Percentiles rank a stretch among this genome's conserved stretches.
phyloP scores from a whole-genome alignment of 2,113 vertebrate genomes.

The Cepphus grylle region DNA sequence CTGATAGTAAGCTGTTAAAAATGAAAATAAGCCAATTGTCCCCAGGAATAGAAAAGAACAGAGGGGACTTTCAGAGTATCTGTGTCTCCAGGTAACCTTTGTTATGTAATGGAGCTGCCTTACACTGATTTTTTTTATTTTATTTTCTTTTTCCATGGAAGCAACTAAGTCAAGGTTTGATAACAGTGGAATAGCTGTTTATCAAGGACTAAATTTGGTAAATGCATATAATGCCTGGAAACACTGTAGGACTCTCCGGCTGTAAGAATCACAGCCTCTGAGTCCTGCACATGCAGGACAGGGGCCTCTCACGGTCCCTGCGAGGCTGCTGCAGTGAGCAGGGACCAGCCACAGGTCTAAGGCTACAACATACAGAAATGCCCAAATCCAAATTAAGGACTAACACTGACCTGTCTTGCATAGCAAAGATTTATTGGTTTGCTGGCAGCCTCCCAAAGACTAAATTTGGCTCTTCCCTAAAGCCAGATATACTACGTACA shows the following conservation, averaged over 20 bases:
- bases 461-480: neutral
- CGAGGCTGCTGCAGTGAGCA: neutral
- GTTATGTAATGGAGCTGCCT: constrained; percentile 36
- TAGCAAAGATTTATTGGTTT: neutral
- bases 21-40: constrained; percentile 44
- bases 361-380: too few relatives aligned
- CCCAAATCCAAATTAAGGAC: neutral
- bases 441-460: neutral
- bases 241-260: neutral
- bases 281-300: neutral
- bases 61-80: neutral
- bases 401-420: neutral
- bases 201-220: neutral
- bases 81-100: constrained; percentile 16
- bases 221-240: neutral
- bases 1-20: constrained; percentile 22
- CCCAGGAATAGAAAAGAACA: constrained; percentile 35
- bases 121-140: neutral
- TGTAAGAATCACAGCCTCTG: neutral
- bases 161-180: neutral
- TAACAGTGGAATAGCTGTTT: neutral
- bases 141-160: neutral
- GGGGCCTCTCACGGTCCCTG: fast-evolving
- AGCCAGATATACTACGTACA: neutral
- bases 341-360: neutral